Conservation (phyloP, 1,140 invertebrate genomes). For the Drosophila eugracilis region DNA sequence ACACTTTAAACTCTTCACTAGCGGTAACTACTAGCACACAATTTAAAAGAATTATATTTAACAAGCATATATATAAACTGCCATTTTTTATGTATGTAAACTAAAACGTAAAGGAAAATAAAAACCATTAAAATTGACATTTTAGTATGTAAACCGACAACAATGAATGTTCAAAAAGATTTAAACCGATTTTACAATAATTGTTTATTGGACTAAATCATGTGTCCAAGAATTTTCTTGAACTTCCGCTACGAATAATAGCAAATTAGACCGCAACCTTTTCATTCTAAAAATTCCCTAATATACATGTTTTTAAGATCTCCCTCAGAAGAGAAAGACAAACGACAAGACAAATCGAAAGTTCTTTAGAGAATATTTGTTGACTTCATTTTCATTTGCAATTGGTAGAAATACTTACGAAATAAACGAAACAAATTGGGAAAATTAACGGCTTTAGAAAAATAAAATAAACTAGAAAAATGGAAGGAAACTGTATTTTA, state of each 20-base stretch:
- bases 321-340: slow-evolving; percentile 35
- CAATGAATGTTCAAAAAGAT: slow-evolving; percentile 26
- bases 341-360: slow-evolving; percentile 28
- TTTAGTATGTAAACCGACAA: slow-evolving; percentile 47
- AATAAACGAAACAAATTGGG: slow-evolving; percentile 33
- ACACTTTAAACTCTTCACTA: slow-evolving; percentile 54
- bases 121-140: slow-evolving; percentile 41
- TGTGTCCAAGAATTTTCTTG: background rate
- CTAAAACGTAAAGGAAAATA: slow-evolving; percentile 34
- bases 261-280: slow-evolving; percentile 7
- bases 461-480: slow-evolving; percentile 46
- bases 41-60: slow-evolving; percentile 67
- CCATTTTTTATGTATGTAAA: slow-evolving; percentile 77
- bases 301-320: slow-evolving; percentile 15
- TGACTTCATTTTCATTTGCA: slow-evolving; percentile 53
- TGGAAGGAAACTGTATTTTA: slow-evolving; percentile 45
- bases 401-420: slow-evolving; percentile 51
- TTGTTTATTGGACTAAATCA: too few relatives aligned
- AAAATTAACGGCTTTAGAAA: slow-evolving; percentile 49
- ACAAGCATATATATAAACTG: slow-evolving; percentile 76
- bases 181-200: slow-evolving; percentile 11
- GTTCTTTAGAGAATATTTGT: slow-evolving; percentile 27
- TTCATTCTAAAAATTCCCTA: background rate
- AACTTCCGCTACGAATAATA: slow-evolving; percentile 8
- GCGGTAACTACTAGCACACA: slow-evolving; percentile 74